A percentile compares a stretch with the other conserved stretches of the same genome.
phyloP scores from a whole-genome alignment of 2,888 invertebrate genomes.

The Leucoma salicis region DNA sequence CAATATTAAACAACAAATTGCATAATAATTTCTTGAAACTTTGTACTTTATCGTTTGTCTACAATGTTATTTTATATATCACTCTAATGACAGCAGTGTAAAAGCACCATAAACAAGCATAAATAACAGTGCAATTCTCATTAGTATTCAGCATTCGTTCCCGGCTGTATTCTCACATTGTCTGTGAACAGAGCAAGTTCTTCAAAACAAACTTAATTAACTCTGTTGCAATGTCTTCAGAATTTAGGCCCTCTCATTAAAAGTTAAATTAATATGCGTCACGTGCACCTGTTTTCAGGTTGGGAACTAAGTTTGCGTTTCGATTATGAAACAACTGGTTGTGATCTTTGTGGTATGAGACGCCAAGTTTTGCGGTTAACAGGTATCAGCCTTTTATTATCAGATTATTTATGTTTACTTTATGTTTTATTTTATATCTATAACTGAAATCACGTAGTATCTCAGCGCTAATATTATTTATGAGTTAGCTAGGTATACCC shows the following conservation, averaged over 20 bases:
- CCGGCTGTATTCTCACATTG: slow-evolving; percentile 31
- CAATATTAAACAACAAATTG: too few relatives aligned
- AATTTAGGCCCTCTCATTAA: slow-evolving; percentile 53
- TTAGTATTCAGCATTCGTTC: slow-evolving; percentile 7
- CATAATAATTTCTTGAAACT: too few relatives aligned
- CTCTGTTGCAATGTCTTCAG: slow-evolving; percentile 53
- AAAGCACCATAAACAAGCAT: background rate
- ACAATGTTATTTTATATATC: too few relatives aligned
- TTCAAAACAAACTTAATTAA: slow-evolving; percentile 51
- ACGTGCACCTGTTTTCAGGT: slow-evolving; percentile 40
- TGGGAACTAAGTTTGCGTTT: slow-evolving; percentile 3
- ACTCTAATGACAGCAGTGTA: too few relatives aligned
- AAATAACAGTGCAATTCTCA: slow-evolving; percentile 10
- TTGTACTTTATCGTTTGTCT: too few relatives aligned
- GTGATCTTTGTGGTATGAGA: background rate
- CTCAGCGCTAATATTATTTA: too few relatives aligned
- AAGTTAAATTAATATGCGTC: slow-evolving; percentile 58
- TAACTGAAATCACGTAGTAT: too few relatives aligned
- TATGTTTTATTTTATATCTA: too few relatives aligned
- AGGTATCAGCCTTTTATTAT: too few relatives aligned
- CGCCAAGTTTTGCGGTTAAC: background rate
- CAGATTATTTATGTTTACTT: too few relatives aligned
- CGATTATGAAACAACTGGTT: background rate
- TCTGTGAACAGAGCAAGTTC: slow-evolving; percentile 31
- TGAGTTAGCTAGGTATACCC: too few relatives aligned